Evolutionary conservation across 2,888 invertebrate genomes (phyloP).

Genomic region (Amaurobius ferox): DNA sequence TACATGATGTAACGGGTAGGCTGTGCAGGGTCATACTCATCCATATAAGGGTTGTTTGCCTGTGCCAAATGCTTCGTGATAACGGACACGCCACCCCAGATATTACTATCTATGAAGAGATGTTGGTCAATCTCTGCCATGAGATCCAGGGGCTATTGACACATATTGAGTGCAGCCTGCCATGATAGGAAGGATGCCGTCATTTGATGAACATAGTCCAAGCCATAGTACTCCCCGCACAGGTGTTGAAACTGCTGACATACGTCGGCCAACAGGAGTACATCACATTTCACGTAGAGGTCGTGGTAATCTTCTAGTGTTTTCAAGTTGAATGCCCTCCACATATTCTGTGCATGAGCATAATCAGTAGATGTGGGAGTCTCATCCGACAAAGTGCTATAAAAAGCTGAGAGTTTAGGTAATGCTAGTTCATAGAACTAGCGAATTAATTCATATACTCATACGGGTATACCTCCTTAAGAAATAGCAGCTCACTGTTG

Average conservation of each 20-base stretch:
- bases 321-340: neutral
- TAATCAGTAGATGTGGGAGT: neutral
- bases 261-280: neutral
- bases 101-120: neutral
- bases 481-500: neutral
- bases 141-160: too few relatives aligned
- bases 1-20: neutral
- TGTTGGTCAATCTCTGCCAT: too few relatives aligned
- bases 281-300: constrained; percentile 9
- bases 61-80: too few relatives aligned
- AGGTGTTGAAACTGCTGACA: too few relatives aligned
- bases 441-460: neutral
- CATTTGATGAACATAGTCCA: constrained; percentile 68
- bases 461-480: constrained; percentile 3
- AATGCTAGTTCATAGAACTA: neutral
- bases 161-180: neutral
- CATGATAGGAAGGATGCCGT: constrained; percentile 75
- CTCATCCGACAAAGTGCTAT: neutral
- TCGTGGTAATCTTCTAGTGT: constrained; percentile 24
- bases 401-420: constrained; percentile 2
- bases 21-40: neutral
- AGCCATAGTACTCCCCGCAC: too few relatives aligned
- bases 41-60: too few relatives aligned
- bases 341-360: too few relatives aligned
- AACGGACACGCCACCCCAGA: neutral